Evolutionary conservation across 2,888 invertebrate species (phyloP).

Genomic region (Phasia obesa): DNA sequence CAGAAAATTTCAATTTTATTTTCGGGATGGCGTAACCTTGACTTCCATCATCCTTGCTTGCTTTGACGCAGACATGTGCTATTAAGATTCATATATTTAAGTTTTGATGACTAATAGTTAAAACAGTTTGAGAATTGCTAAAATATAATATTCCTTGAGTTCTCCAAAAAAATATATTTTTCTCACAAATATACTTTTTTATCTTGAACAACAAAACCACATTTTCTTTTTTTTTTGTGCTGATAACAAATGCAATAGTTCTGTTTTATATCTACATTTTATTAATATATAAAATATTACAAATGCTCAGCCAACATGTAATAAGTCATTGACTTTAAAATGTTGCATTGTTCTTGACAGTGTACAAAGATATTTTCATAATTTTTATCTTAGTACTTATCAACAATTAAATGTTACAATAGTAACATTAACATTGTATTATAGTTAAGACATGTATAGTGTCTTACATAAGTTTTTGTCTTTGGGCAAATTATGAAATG

Average conservation of each 20-base stretch:
- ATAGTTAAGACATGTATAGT: neutral
- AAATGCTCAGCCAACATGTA: constrained; percentile 45
- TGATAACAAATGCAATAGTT: constrained; percentile 31
- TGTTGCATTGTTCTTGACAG: constrained; percentile 35
- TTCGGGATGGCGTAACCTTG: too few relatives aligned
- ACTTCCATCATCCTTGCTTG: too few relatives aligned
- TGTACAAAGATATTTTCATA: neutral
- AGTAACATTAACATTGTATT: neutral
- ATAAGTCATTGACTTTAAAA: constrained; percentile 57
- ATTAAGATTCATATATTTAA: too few relatives aligned
- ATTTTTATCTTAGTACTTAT: constrained; percentile 30
- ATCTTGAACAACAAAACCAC: neutral
- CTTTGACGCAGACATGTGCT: too few relatives aligned
- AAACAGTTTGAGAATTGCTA: too few relatives aligned
- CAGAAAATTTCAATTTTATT: too few relatives aligned
- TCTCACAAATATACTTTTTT: too few relatives aligned
- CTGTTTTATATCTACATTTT: constrained; percentile 35
- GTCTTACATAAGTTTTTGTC: neutral
- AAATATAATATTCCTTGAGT: too few relatives aligned
- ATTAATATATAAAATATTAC: constrained; percentile 20
- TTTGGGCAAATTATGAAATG: neutral
- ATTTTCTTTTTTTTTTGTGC: constrained; percentile 1
- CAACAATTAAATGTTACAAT: constrained; percentile 31
- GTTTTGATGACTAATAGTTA: too few relatives aligned
- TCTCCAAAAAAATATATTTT: too few relatives aligned